phyloP scores from a whole-genome alignment of 2,888 invertebrate species.

The Clunio marinus region DNA sequence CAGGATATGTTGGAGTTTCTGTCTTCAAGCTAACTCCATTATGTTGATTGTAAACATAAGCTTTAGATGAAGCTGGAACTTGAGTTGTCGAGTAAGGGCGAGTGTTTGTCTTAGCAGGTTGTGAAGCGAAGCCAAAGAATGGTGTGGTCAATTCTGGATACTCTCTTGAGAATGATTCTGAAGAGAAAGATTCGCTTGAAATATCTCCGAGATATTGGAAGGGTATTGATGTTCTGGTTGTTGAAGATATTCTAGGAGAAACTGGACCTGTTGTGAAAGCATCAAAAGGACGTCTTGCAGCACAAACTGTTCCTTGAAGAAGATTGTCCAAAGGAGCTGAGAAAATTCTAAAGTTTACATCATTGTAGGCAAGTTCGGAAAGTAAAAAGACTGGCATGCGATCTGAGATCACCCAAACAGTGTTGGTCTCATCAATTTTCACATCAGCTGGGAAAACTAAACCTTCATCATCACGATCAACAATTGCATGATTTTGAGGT shows the following conservation, averaged over 20 bases:
- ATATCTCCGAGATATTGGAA: conserved; percentile 41
- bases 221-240: conserved; percentile 40
- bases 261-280: not conserved
- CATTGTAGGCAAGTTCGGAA: conserved; percentile 65
- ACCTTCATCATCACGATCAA: conserved; percentile 70
- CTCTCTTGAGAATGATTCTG: conserved; percentile 27
- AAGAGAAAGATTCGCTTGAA: not conserved
- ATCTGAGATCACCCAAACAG: conserved; percentile 78
- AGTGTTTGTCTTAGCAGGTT: not conserved
- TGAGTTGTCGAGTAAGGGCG: not conserved
- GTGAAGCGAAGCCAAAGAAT: too few relatives aligned
- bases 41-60: conserved; percentile 50
- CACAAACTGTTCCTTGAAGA: conserved; percentile 69
- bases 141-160: conserved; percentile 31
- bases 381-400: conserved; percentile 75
- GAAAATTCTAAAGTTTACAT: conserved; percentile 73
- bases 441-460: conserved; percentile 76
- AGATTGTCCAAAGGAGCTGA: conserved; percentile 64
- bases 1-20: conserved; percentile 17
- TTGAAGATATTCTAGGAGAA: conserved; percentile 37
- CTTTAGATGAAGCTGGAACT: conserved; percentile 44
- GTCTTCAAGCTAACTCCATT: conserved; percentile 45
- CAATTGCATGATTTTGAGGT: conserved; percentile 63
- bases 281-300: conserved; percentile 46
- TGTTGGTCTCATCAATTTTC: conserved; percentile 66